Evolutionary conservation across 2,797 vertebrate genomes (phyloP), one percentile per base, ranked within the genome.

Genomic region (Falco naumanni): DNA sequence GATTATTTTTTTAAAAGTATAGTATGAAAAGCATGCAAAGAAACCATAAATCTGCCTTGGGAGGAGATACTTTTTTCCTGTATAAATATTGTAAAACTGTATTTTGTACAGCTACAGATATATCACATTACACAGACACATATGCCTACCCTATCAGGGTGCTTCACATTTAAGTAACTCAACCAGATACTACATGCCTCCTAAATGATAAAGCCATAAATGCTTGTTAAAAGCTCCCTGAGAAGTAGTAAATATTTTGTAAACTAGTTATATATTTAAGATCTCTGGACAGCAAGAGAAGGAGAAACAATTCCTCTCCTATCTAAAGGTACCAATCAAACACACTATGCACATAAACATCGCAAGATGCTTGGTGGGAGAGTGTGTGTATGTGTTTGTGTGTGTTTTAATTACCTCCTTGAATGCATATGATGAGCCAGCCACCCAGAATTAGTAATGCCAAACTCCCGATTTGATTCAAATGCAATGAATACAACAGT

Each of bases 361-460:
- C 20, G 47, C 85, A 96, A 95, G 93, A 93, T 84, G 93, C 94
- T 93, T 89, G 89, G 91, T 96, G 93, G 92, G 96, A 93, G 93
- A 91, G n/a, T 33, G 79, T 81, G 78, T 92, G 92, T 84, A 94
- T 90, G 85, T 92, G 94, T 94, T 90, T 91, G 93, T 94, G 96
- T 71, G 96, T 97, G 96, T 97, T 94, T 96, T 96, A 95, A 97
- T 96, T 97, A 98, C 97, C 97, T 96, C 96, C 90, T 95, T 95
- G 66, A 96, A 92, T 95, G 94, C 95, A 88, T 89, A 72, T 78
- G 96, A 96, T 96, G 95, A 97, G 96, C 94, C 94, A 97, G 83
- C 90, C 91, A 96, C 94, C 94, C 93, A 93, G 92, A 96, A 96
- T 96, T 92, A 75, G 92, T 79, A 92, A 92, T 92, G 95, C 95